Conservation (phyloP, 1,140 invertebrate species). For the Manduca sexta region DNA sequence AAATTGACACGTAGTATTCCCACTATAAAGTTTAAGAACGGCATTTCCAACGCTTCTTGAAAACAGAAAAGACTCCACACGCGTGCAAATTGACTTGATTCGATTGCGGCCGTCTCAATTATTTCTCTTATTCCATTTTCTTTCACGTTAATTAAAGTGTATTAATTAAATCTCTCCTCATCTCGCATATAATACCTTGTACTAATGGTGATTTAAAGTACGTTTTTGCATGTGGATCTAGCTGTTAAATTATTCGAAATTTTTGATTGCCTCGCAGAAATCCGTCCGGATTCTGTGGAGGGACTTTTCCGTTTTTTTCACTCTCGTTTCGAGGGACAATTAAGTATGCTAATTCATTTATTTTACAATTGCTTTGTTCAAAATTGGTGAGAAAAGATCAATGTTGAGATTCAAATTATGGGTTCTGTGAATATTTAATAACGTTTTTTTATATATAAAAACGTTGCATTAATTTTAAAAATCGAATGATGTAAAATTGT, state of each 20-base stretch:
- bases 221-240: constrained; percentile 51
- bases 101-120: constrained; percentile 25
- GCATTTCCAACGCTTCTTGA: no score
- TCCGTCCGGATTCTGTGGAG: constrained; percentile 37
- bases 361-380: constrained; percentile 47
- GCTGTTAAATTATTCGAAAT: constrained; percentile 59
- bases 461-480: no score
- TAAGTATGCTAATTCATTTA: constrained; percentile 66
- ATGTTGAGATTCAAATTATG: constrained; percentile 33
- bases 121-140: constrained; percentile 30
- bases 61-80: no score
- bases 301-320: constrained; percentile 42
- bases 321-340: constrained; percentile 56
- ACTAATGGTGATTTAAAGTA: constrained; percentile 46
- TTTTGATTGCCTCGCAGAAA: constrained; percentile 59
- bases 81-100: constrained; percentile 21
- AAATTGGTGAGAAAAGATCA: constrained; percentile 45
- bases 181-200: constrained; percentile 14
- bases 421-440: not conserved
- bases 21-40: no score
- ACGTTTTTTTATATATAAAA: no score
- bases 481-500: no score
- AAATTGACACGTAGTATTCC: no score
- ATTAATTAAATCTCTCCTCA: constrained; percentile 32
- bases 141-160: constrained; percentile 47